These are phyloP conservation scores for Nephila pilipes DNA, from an alignment of 1,140 invertebrate genomes.

Conservation along the genomic window DNA sequence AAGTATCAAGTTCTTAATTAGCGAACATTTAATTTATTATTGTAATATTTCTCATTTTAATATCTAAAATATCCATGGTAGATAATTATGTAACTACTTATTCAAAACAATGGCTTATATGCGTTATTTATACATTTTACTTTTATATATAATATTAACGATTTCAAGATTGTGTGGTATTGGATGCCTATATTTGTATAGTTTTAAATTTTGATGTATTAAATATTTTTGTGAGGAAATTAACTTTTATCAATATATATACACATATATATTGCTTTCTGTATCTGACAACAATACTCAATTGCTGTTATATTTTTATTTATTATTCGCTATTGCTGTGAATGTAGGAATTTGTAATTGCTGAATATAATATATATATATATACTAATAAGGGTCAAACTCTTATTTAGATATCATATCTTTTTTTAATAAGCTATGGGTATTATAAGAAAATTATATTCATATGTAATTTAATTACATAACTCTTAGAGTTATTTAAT, in stretches of 20 bases:
- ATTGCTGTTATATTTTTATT: neutral
- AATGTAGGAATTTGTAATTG: neutral
- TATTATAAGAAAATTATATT: neutral
- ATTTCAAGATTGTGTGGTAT: constrained; percentile 3
- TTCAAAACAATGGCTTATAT: neutral
- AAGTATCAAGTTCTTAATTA: neutral
- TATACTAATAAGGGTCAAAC: neutral
- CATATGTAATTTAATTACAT: too few species aligned
- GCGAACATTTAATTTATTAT: neutral
- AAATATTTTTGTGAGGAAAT: constrained; percentile 13
- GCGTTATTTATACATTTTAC: constrained; percentile 19
- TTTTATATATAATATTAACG: neutral
- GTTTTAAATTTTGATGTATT: constrained; percentile 14
- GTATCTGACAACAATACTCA: neutral
- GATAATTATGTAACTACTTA: neutral
- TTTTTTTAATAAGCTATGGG: neutral
- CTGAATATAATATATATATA: neutral
- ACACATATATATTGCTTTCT: neutral
- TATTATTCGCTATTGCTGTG: neutral
- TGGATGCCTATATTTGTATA: constrained; percentile 6
- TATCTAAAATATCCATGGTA: neutral
- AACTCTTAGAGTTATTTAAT: too few species aligned
- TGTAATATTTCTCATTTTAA: neutral
- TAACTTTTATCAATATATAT: neutral
- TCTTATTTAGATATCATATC: constrained; percentile 3